phyloP scores from a whole-genome alignment of 2,888 invertebrate species.

The Tetheella fluctuosa region DNA sequence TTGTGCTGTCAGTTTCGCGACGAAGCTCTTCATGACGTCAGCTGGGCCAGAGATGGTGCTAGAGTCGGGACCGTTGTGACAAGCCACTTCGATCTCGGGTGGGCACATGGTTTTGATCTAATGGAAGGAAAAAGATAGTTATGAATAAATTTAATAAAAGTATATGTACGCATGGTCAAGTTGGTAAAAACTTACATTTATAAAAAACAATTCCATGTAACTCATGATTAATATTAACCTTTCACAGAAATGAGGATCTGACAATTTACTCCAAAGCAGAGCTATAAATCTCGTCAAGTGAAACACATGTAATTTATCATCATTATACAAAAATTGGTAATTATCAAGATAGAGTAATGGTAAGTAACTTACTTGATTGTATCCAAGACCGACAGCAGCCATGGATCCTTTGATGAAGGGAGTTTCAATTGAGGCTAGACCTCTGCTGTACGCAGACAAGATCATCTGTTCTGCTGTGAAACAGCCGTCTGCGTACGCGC shows the following conservation, averaged over 20 bases:
- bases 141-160: too few relatives aligned
- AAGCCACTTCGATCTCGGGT: slow-evolving; percentile 91
- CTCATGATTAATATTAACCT: too few relatives aligned
- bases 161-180: background rate
- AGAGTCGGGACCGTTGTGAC: slow-evolving; percentile 93
- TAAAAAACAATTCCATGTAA: too few relatives aligned
- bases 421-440: slow-evolving; percentile 89
- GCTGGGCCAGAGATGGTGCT: slow-evolving; percentile 96
- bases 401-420: slow-evolving; percentile 90
- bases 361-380: slow-evolving; percentile 71
- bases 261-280: too few relatives aligned
- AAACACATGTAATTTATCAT: too few relatives aligned
- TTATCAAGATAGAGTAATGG: too few relatives aligned
- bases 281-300: too few relatives aligned
- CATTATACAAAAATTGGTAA: too few relatives aligned
- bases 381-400: slow-evolving; percentile 92
- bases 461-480: slow-evolving; percentile 95
- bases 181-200: background rate
- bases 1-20: slow-evolving; percentile 86
- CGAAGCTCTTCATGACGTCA: slow-evolving; percentile 86
- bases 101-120: slow-evolving; percentile 87
- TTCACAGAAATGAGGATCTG: too few relatives aligned
- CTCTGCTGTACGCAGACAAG: slow-evolving; percentile 92
- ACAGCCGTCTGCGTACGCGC: slow-evolving; percentile 97
- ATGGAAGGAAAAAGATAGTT: background rate